Evolutionary conservation across 1,140 invertebrate species (phyloP).

Genomic region (Lasaia peninsularis): DNA sequence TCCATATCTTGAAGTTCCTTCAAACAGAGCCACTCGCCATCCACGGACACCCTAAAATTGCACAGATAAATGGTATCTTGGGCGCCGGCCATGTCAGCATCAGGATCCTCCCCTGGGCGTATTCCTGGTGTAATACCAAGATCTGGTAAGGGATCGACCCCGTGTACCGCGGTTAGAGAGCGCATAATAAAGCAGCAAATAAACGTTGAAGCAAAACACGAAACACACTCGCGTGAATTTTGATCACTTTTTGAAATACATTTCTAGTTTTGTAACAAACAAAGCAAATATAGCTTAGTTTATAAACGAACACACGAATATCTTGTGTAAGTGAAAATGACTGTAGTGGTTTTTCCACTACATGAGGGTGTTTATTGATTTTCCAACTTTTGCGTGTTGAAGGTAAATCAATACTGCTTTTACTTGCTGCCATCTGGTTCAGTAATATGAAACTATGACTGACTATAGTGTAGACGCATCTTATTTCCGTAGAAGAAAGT

Average conservation of each 20-base stretch:
- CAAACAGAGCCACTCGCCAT: slow-evolving; percentile 98
- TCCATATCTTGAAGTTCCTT: slow-evolving; percentile 95
- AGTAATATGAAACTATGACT: slow-evolving; percentile 9
- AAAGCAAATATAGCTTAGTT: neutral
- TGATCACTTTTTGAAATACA: slow-evolving; percentile 53
- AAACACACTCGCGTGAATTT: slow-evolving; percentile 45
- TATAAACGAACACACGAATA: neutral
- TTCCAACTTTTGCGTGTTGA: slow-evolving; percentile 33
- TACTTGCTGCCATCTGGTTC: slow-evolving; percentile 48
- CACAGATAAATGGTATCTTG: slow-evolving; percentile 98
- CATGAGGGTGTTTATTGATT: slow-evolving; percentile 64
- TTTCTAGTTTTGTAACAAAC: slow-evolving; percentile 29
- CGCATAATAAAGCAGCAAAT: slow-evolving; percentile 74
- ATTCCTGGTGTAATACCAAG: slow-evolving; percentile 55
- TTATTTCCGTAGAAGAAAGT: neutral
- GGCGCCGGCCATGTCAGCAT: slow-evolving; percentile 86
- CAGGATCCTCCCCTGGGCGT: slow-evolving; percentile 42
- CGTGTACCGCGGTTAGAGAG: slow-evolving; percentile 60
- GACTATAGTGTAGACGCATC: neutral
- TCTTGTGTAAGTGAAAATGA: slow-evolving; percentile 26
- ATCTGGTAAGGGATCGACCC: slow-evolving; percentile 65
- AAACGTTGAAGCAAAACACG: slow-evolving; percentile 65
- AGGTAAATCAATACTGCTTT: slow-evolving; percentile 61
- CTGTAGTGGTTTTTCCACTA: slow-evolving; percentile 51
- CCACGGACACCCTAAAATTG: slow-evolving; percentile 97